Percentiles rank a stretch among this genome's conserved stretches.
phyloP scores from a whole-genome alignment of 2,888 invertebrate genomes.

The Ennomos quercinarius region DNA sequence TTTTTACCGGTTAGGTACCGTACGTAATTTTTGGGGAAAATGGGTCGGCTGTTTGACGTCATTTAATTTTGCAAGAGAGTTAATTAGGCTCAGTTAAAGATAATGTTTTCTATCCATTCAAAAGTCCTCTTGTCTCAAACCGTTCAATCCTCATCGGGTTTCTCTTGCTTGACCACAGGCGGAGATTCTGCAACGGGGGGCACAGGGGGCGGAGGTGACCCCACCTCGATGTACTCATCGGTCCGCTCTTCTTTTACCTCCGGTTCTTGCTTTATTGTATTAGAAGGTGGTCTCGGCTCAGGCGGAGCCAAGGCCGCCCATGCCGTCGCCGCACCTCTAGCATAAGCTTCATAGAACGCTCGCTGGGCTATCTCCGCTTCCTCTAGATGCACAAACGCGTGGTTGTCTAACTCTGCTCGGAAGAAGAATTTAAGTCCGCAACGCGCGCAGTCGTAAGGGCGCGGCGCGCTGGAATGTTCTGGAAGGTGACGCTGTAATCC shows the following conservation, averaged over 20 bases:
- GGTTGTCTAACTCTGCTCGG: constrained; percentile 95
- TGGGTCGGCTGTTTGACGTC: too few relatives aligned
- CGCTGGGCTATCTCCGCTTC: constrained; percentile 82
- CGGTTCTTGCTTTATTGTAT: constrained; percentile 66
- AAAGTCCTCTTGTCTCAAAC: not conserved
- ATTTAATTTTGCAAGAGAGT: too few relatives aligned
- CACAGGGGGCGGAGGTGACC: constrained; percentile 69
- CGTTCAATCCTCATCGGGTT: constrained; percentile 71
- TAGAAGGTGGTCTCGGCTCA: constrained; percentile 49
- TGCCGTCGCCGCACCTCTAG: constrained; percentile 75
- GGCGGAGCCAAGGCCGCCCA: constrained; percentile 76
- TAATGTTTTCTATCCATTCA: too few relatives aligned
- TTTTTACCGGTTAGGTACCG: not conserved
- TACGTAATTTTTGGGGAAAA: not conserved
- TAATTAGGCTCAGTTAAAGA: too few relatives aligned
- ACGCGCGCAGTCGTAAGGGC: constrained; percentile 94
- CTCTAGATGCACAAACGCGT: constrained; percentile 87
- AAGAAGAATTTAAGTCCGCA: constrained; percentile 96
- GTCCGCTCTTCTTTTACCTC: constrained; percentile 79
- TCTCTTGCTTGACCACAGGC: constrained; percentile 73
- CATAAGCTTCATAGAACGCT: constrained; percentile 79
- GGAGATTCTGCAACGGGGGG: constrained; percentile 50
- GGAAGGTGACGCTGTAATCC: constrained; percentile 93
- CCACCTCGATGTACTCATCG: constrained; percentile 81
- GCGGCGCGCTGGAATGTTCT: constrained; percentile 91